Evolutionary conservation across 2,113 vertebrate genomes (phyloP), one percentile per base, ranked within the genome.

Genomic region (Platichthys flesus): DNA sequence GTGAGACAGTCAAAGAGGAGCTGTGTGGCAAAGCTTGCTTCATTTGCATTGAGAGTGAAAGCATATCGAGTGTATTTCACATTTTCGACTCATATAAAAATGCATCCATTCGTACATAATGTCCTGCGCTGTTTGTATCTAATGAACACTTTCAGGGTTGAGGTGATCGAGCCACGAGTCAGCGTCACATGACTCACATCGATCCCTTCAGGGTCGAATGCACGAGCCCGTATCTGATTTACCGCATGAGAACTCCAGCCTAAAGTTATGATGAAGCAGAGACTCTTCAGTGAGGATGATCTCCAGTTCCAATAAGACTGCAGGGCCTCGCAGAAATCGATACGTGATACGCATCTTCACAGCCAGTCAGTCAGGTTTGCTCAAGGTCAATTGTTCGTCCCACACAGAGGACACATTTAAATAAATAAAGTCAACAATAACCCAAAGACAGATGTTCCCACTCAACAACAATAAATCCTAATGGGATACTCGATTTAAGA

Each of bases 281-380:
- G 24, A 3, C 23, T 69, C 66, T 61, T 64, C 37, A 58, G 70
- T 47, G 47, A 61, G 54, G 68, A 67, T 63, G 56, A 85, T 82
- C 78, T 63, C 61, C 73, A 5, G 47, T 37, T 77, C 77, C 74
- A 86, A 72, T 78, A 77, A 71, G 65, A 72, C 83, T 20, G 21
- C 78, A 7, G 83, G 83, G 68, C 52, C 31, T 66, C 60, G 6
- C 70, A 77, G 62, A 73, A 84, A 88, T 82, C 83, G 51, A 82
- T 79, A 74, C 1, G 51, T 61, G 85, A 89, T 77, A 73, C 2
- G 0, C 63, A 83, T 83, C 78, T 74, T 52, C 51, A 54, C 67
- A 61, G 74, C 26, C 70, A 61, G 74, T 37, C 70, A 74, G 47
- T 23, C 51, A n/a, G 51, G 26, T 51, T 10, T 61, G 66, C 20